These are phyloP conservation scores for Micrasema longulum DNA, from an alignment of 1,140 invertebrate species.

Conservation along the genomic window DNA sequence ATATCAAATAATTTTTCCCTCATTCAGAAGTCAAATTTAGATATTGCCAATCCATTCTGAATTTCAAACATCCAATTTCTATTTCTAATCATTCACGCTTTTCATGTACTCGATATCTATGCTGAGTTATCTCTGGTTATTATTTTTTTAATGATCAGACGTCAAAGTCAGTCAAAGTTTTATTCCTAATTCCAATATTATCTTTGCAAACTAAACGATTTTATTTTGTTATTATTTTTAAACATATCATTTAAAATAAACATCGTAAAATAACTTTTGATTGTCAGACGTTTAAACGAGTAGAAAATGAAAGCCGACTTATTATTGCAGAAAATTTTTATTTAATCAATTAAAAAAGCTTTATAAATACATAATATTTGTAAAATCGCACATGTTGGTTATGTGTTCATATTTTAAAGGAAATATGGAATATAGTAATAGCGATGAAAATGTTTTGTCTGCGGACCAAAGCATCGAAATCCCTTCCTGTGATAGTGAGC, in stretches of 20 bases:
- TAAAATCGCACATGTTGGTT: neutral
- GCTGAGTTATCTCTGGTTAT: neutral
- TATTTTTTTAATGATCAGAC: neutral
- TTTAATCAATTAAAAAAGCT: neutral
- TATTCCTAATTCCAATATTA: neutral
- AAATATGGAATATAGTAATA: neutral
- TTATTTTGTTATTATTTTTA: neutral
- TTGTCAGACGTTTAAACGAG: too few species aligned
- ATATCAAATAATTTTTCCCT: too few species aligned
- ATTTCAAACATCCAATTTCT: too few species aligned
- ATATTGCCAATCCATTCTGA: too few species aligned
- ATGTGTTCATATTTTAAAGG: neutral
- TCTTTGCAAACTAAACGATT: slow-evolving; percentile 1
- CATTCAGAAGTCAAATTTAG: too few species aligned
- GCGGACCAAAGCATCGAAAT: slow-evolving; percentile 9
- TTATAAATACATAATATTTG: neutral
- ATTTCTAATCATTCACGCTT: too few species aligned
- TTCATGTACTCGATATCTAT: neutral
- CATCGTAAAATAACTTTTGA: neutral
- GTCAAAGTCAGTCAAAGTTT: neutral
- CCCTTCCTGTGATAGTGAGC: slow-evolving; percentile 34
- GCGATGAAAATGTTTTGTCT: neutral
- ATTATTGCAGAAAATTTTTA: too few species aligned
- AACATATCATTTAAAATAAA: neutral
- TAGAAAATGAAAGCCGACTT: too few species aligned